Percentiles rank a stretch among this genome's conserved stretches.
Conservation (phyloP, 2,888 invertebrate species). For the Eupithecia subfuscata region DNA sequence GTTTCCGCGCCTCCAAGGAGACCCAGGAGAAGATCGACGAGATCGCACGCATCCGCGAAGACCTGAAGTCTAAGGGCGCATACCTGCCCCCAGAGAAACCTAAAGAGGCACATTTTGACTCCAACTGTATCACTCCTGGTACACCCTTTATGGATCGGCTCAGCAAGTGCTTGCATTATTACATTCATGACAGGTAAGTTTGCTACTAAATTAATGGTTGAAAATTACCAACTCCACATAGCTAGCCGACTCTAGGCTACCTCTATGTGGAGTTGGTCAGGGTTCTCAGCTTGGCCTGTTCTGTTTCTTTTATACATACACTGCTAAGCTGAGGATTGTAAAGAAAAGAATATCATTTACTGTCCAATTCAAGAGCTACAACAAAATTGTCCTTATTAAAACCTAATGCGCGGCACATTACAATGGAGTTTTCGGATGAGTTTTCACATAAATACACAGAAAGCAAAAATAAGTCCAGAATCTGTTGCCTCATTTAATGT, state of each 20-base stretch:
- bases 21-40: constrained; percentile 94
- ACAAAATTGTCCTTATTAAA: neutral
- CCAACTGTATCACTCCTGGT: constrained; percentile 99
- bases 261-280: neutral
- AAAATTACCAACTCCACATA: too few species aligned
- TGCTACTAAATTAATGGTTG: neutral
- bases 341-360: neutral
- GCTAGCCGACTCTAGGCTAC: too few species aligned
- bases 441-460: neutral
- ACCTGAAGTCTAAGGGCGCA: constrained; percentile 88
- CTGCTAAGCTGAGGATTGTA: neutral
- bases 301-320: neutral
- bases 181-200: constrained; percentile 89
- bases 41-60: constrained; percentile 90
- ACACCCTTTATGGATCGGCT: constrained; percentile 98
- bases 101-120: constrained; percentile 97
- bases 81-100: constrained; percentile 93
- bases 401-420: neutral
- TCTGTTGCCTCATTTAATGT: neutral
- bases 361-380: neutral
- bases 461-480: neutral
- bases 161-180: constrained; percentile 93
- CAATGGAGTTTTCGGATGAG: neutral
- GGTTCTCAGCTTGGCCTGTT: neutral
- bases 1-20: constrained; percentile 99